Percentiles rank a stretch among this genome's conserved stretches.
phyloP scores from a whole-genome alignment of 2,113 vertebrate genomes.

The Galeopterus variegatus region DNA sequence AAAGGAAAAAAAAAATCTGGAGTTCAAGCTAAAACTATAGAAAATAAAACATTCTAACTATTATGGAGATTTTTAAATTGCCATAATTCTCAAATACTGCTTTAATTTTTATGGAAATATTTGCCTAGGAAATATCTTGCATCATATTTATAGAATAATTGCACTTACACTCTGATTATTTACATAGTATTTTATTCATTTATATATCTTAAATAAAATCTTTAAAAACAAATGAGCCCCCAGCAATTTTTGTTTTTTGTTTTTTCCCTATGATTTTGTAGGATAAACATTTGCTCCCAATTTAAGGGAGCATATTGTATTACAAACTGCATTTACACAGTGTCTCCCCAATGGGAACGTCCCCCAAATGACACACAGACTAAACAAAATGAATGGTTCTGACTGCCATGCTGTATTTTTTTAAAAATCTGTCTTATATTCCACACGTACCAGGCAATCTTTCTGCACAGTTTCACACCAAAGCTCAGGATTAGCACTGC shows the following conservation, averaged over 20 bases:
- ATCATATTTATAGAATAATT: conserved; percentile 61
- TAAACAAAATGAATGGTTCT: conserved; percentile 75
- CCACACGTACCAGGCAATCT: not conserved
- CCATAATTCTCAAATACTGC: not conserved
- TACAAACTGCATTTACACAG: conserved; percentile 62
- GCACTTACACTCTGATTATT: conserved; percentile 28
- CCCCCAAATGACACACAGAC: conserved; percentile 67
- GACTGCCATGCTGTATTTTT: not conserved
- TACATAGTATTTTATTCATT: conserved; percentile 34
- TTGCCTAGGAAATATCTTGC: not conserved
- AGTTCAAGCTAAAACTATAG: conserved; percentile 26
- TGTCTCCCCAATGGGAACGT: conserved; percentile 21
- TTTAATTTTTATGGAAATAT: conserved; percentile 51
- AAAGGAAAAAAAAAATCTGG: not conserved
- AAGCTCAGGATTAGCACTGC: conserved; percentile 26
- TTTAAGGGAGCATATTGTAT: conserved; percentile 77
- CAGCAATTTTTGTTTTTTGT: conserved; percentile 64
- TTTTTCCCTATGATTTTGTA: conserved; percentile 67
- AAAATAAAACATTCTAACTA: conserved; percentile 46
- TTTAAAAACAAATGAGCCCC: conserved; percentile 72
- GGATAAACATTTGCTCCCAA: conserved; percentile 79
- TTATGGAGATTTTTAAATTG: not conserved
- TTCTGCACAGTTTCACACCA: conserved; percentile 69
- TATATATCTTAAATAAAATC: conserved; percentile 44
- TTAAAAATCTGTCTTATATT: conserved; percentile 67